A percentile compares a stretch with the other conserved stretches of the same genome.
phyloP scores from a whole-genome alignment of 1,140 invertebrate species.

The Amphibalanus amphitrite region DNA sequence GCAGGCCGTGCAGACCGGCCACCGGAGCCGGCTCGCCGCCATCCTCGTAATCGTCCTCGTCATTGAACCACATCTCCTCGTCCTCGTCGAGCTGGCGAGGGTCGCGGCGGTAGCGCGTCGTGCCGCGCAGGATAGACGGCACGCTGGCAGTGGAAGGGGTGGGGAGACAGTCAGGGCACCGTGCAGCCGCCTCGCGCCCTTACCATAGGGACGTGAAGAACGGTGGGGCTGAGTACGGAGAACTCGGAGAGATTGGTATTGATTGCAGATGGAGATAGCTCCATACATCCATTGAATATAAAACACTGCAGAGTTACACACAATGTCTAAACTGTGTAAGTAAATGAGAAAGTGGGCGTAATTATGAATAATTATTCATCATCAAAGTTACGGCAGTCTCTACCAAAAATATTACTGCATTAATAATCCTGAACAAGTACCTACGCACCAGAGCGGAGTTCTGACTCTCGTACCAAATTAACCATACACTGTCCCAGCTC shows the following conservation, averaged over 20 bases:
- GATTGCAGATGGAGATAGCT: no score
- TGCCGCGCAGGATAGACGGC: conserved; percentile 5
- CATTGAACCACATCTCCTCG: conserved; percentile 97
- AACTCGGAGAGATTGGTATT: background rate
- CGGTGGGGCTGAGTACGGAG: conserved; percentile 4
- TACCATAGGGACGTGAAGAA: conserved; percentile 18
- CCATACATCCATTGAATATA: no score
- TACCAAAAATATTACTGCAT: no score
- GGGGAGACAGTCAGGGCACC: background rate
- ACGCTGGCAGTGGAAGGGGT: background rate
- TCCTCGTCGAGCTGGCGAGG: conserved; percentile 85
- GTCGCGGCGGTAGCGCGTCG: conserved; percentile 60
- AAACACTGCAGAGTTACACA: no score
- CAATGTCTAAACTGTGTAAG: no score
- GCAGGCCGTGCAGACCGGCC: conserved; percentile 23
- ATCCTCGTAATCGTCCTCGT: conserved; percentile 80
- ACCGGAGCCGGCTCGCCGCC: conserved; percentile 40
- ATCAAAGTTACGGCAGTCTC: no score
- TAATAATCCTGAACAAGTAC: no score
- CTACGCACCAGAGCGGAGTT: no score
- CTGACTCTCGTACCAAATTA: no score
- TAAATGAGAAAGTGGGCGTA: no score
- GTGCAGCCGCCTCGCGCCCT: conserved; percentile 30
- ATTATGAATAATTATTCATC: no score
- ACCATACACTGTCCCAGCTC: no score